Base-by-base conservation (phyloP, 2,797 vertebrate species). In the Sebastes matsubarae region DNA sequence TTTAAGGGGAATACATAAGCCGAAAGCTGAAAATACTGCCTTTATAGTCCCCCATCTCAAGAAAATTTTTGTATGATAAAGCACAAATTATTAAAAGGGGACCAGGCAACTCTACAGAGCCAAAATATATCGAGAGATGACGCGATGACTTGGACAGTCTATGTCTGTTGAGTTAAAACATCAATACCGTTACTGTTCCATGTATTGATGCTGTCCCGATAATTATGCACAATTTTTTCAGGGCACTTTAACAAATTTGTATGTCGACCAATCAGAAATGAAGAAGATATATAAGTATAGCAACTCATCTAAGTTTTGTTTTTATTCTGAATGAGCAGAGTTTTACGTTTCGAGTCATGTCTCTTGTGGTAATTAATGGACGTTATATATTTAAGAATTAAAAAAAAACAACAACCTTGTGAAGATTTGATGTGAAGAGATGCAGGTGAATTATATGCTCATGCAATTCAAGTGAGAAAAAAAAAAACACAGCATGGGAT, bases 331-430 rank as follows among this genome's bases (percentile, higher is more conserved):
- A 87, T 89, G 87, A 93, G 84, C 86, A 90, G 84, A 90, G 85
- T 93, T 93, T 88, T 81, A 92, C 86, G 85, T 94, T 94, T 92
- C 11, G 24, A 94, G 89, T 94, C 88, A 80, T 92, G 93, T 95
- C 90, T 95, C 94, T 96, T 96, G 96, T 97, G 96, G 95, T 97
- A 96, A 96, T 95, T 90, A 90, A 94, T 97, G 95, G 96, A 96
- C 96, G 96, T 95, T 92, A 84, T 89, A 89, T 89, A 86, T 87
- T 80, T 57, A 82, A 76, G 76, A 73, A 77, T 69, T 77, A 75
- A 71, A 72, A 80, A 87, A 85, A 81, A 46, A 3, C 6, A 46
- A 46, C 42, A 80, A 71, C 90, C 94, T 93, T 96, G 91, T 96
- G 95, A 96, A 95, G 95, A 96, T 92, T 96, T 97, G 93, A 96